Conservation (phyloP, 23 tunicate genomes). For the Halocynthia roretzi region DNA sequence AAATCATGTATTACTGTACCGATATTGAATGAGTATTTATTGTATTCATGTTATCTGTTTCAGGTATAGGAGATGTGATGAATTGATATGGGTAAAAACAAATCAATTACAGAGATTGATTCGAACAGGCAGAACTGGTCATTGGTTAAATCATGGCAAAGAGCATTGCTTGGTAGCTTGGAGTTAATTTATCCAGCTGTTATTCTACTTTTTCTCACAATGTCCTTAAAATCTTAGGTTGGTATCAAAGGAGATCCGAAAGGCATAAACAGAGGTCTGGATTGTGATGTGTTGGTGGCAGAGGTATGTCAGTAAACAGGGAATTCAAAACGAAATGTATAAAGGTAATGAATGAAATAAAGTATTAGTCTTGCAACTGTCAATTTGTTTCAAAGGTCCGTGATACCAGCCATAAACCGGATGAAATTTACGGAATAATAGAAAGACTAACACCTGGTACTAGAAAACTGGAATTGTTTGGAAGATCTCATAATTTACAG, state of each 20-base stretch:
- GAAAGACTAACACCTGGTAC: conserved; percentile 98
- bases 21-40: background rate
- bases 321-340: no score
- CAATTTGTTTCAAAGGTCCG: conserved; percentile 38
- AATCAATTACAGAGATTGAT: conserved; percentile 95
- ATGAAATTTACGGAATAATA: conserved; percentile 97
- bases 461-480: conserved; percentile 92
- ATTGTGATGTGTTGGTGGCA: conserved; percentile 99
- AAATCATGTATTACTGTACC: background rate
- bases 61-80: conserved; percentile 92
- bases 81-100: conserved; percentile 97
- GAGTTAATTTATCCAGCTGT: background rate
- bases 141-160: conserved; percentile 99
- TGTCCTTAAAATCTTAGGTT: conserved; percentile 19
- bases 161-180: conserved; percentile 81
- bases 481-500: conserved; percentile 95
- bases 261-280: conserved; percentile 71
- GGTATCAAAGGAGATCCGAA: conserved; percentile 97
- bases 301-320: conserved; percentile 38
- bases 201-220: background rate
- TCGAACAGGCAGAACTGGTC: conserved; percentile 98
- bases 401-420: conserved; percentile 98
- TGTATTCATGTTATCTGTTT: background rate
- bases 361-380: no score
- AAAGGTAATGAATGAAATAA: no score